These are phyloP conservation scores for Hippocampus mohnikei DNA, from an alignment of 2,113 vertebrate genomes.

Conservation along the genomic window DNA sequence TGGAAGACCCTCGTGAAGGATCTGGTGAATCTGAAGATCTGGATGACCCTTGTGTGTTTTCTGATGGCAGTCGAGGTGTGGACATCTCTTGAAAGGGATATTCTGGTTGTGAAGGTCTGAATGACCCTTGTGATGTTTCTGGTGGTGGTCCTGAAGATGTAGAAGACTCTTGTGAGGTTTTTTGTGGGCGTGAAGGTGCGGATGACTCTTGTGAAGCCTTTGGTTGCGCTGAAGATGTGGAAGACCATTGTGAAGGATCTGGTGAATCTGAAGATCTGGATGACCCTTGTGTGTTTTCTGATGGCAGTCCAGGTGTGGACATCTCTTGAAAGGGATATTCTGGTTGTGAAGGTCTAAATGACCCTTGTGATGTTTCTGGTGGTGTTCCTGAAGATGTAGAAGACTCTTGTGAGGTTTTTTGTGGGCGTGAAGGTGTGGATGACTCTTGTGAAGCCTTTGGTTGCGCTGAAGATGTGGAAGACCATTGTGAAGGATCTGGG, in stretches of 20 bases:
- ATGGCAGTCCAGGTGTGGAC: background rate
- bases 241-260: background rate
- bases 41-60: background rate
- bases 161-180: no score
- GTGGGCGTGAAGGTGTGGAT: background rate
- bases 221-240: background rate
- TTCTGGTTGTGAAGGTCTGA: background rate
- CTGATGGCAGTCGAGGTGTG: background rate
- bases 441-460: background rate
- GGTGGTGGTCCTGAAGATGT: no score
- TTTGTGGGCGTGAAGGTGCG: no score
- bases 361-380: background rate
- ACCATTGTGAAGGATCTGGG: background rate
- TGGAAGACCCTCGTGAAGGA: background rate
- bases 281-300: background rate
- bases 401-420: background rate
- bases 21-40: background rate
- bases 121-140: no score
- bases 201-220: no score
- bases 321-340: background rate
- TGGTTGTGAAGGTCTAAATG: background rate
- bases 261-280: background rate
- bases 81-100: background rate
- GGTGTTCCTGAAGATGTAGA: background rate
- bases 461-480: background rate